Conservation (phyloP, 2,797 vertebrate species). For the Petrocephalus schoutedeni region DNA sequence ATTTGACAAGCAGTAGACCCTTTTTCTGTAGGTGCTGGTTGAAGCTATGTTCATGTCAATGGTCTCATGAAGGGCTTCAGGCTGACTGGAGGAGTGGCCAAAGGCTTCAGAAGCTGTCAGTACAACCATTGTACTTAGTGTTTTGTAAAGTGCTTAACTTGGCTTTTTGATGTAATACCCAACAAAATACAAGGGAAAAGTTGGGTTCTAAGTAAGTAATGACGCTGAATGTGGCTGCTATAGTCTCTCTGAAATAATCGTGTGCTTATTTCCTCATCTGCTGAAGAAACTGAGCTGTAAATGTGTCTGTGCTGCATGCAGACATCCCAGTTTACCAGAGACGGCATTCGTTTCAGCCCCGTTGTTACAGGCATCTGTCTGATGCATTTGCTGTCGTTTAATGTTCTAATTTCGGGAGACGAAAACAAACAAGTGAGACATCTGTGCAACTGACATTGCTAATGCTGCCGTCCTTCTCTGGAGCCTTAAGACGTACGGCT, state of each 20-base stretch:
- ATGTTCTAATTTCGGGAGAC: slow-evolving; percentile 7
- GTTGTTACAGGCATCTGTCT: neutral
- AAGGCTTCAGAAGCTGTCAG: neutral
- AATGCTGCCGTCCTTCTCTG: neutral
- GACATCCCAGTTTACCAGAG: neutral
- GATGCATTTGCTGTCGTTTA: neutral
- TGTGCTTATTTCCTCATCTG: slow-evolving; percentile 32
- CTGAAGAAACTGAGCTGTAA: slow-evolving; percentile 37
- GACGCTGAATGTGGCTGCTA: neutral
- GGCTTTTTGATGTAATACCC: neutral
- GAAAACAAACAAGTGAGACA: slow-evolving; percentile 5
- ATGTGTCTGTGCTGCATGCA: slow-evolving; percentile 24
- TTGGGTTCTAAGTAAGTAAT: neutral
- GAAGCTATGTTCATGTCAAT: neutral
- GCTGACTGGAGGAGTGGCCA: neutral
- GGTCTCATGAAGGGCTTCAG: neutral
- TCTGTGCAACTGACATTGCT: neutral
- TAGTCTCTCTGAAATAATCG: neutral
- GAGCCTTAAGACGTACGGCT: neutral
- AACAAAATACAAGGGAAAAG: neutral
- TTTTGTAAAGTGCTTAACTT: neutral
- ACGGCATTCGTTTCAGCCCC: neutral
- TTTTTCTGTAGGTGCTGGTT: neutral
- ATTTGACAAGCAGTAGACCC: neutral
- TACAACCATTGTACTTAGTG: neutral